Evolutionary conservation across 2,888 invertebrate species (phyloP).

Genomic region (Gerris lacustris): DNA sequence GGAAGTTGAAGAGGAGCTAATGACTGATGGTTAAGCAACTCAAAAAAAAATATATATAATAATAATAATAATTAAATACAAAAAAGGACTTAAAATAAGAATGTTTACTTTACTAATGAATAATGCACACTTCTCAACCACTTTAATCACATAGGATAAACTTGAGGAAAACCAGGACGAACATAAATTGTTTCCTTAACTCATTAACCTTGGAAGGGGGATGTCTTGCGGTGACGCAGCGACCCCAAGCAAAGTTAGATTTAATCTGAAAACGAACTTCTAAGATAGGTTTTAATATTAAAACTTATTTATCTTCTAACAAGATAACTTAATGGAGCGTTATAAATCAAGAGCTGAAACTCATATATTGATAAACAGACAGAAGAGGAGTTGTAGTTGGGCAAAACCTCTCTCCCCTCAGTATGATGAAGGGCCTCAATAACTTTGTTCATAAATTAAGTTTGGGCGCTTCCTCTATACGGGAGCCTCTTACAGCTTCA

Average conservation of each 20-base stretch:
- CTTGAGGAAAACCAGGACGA: too few species aligned
- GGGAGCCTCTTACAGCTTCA: not conserved
- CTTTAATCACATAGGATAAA: too few species aligned
- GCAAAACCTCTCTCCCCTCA: not conserved
- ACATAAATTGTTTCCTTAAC: too few species aligned
- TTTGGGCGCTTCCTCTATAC: not conserved
- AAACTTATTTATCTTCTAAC: not conserved
- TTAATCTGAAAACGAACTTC: not conserved
- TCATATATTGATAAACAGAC: not conserved
- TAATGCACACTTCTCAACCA: too few species aligned
- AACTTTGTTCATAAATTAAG: not conserved
- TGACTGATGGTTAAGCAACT: too few species aligned
- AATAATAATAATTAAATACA: too few species aligned
- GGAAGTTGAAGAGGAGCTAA: too few species aligned
- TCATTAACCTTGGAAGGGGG: too few species aligned
- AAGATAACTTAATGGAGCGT: not conserved
- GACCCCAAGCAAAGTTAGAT: not conserved
- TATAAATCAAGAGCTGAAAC: not conserved
- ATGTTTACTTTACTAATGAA: too few species aligned
- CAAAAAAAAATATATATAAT: too few species aligned
- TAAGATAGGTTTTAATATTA: not conserved
- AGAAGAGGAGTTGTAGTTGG: not conserved
- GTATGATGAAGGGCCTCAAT: not conserved
- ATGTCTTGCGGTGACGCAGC: too few species aligned
- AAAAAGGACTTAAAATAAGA: too few species aligned